These are phyloP conservation scores for Triops longicaudatus DNA, from an alignment of 1,140 invertebrate genomes.

Conservation along the genomic window DNA sequence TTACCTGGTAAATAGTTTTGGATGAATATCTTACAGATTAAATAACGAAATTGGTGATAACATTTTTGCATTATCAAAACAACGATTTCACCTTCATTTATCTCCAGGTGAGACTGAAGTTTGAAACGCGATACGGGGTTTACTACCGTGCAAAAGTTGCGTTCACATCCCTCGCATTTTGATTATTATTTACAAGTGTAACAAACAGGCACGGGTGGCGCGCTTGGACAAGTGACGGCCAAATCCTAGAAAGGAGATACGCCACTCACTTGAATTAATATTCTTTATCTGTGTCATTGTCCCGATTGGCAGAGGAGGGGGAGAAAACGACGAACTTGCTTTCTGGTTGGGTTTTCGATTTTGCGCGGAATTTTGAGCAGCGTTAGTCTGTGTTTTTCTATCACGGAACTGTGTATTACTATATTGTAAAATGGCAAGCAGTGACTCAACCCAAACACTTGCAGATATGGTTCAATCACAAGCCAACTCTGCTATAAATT, in stretches of 20 bases:
- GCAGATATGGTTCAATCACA: slow-evolving; percentile 1
- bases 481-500: not conserved
- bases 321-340: slow-evolving; percentile 3
- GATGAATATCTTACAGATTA: not conserved
- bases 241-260: too few species aligned
- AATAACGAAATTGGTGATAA: not conserved
- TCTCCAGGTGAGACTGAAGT: not conserved
- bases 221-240: not conserved
- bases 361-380: slow-evolving; percentile 1
- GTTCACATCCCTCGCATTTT: too few species aligned
- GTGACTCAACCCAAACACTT: not conserved
- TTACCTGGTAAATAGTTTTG: not conserved
- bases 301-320: slow-evolving; percentile 1
- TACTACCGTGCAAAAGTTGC: not conserved
- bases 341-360: slow-evolving; percentile 11
- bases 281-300: not conserved
- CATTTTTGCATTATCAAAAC: not conserved
- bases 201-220: not conserved
- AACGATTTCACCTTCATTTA: not conserved
- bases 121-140: not conserved
- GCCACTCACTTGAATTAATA: too few species aligned
- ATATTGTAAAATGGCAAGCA: not conserved
- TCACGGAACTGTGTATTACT: not conserved
- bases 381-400: not conserved
- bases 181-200: not conserved